Evolutionary conservation across 92 coral and sea anemone species (phyloP).

Genomic region (Muricea muricata): DNA sequence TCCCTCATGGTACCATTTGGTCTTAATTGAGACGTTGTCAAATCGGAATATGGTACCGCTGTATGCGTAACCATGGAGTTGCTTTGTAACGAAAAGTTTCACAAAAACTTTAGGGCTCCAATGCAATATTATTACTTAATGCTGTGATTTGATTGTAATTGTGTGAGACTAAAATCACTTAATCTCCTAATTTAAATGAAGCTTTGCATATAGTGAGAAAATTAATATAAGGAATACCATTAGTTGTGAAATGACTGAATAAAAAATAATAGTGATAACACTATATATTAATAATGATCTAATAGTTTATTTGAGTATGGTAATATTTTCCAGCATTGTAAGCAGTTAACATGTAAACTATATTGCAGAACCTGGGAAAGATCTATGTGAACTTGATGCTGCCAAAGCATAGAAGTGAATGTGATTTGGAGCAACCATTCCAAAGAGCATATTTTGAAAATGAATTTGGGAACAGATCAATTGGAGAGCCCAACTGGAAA

Average conservation of each 20-base stretch:
- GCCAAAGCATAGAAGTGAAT: slow-evolving; percentile 38
- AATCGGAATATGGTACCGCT: background rate
- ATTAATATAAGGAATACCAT: too few species aligned
- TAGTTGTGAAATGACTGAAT: too few species aligned
- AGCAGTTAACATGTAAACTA: background rate
- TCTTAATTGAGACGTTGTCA: background rate
- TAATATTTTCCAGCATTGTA: background rate
- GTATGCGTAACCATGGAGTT: background rate
- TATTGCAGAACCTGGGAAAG: background rate
- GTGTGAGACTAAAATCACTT: background rate
- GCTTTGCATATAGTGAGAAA: too few species aligned
- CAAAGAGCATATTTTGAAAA: slow-evolving; percentile 40
- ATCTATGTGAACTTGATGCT: slow-evolving; percentile 30
- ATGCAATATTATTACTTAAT: background rate
- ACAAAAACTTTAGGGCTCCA: too few species aligned
- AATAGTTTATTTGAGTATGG: background rate
- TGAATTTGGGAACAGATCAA: slow-evolving; percentile 79
- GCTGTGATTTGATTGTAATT: background rate
- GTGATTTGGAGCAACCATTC: slow-evolving; percentile 41
- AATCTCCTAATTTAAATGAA: background rate
- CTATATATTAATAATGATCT: too few species aligned
- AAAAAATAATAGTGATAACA: too few species aligned
- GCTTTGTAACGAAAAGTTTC: too few species aligned
- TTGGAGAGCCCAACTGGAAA: slow-evolving; percentile 95
- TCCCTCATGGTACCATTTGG: too few species aligned